phyloP scores from a whole-genome alignment of 2,797 vertebrate species.

The Martes flavigula region DNA sequence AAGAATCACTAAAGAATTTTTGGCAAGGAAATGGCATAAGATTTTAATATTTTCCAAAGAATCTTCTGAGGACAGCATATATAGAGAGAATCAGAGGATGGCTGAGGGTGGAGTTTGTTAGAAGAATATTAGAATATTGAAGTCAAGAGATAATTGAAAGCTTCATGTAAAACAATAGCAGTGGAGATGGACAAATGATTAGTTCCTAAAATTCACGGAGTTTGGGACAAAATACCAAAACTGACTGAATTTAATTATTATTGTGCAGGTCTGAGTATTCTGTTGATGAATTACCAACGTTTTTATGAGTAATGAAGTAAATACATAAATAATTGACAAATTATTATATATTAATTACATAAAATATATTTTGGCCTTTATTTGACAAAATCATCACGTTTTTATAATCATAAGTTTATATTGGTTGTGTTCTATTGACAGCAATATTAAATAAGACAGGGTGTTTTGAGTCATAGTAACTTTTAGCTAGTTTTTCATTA shows the following conservation, averaged over 20 bases:
- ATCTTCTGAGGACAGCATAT: not conserved
- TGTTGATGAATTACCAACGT: not conserved
- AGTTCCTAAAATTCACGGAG: not conserved
- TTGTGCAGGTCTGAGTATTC: not conserved
- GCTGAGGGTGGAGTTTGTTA: not conserved
- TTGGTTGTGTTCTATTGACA: not conserved
- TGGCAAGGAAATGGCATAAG: not conserved
- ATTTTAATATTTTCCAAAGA: not conserved
- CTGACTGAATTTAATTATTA: not conserved
- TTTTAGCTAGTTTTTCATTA: not conserved
- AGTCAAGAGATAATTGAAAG: not conserved
- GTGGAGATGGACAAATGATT: not conserved
- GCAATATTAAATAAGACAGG: not conserved
- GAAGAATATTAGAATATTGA: constrained; percentile 2
- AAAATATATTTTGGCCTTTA: not conserved
- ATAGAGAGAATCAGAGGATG: not conserved
- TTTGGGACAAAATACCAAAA: not conserved
- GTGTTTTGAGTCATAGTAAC: not conserved
- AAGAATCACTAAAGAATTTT: not conserved
- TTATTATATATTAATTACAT: not conserved
- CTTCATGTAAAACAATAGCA: not conserved
- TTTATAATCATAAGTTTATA: not conserved
- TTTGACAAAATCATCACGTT: not conserved
- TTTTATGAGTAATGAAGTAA: not conserved
- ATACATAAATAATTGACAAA: not conserved